Evolutionary conservation across 2,113 vertebrate species (phyloP), one percentile per base, ranked within the genome.

Genomic region (Solenodon paradoxus): DNA sequence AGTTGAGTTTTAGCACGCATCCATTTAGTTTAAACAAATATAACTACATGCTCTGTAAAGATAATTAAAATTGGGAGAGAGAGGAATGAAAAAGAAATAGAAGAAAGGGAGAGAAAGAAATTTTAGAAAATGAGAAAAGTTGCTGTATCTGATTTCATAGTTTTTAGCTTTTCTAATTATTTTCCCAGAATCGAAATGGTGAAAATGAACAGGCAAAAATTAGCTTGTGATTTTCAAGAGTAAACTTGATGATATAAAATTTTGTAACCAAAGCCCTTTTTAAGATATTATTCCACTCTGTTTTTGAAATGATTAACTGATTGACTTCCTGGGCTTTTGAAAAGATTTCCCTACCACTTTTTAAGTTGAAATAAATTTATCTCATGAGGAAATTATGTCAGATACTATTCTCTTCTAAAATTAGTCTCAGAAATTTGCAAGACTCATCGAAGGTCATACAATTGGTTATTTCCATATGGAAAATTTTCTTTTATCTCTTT

Each of bases 1-100:
- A 71, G 6, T 38, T 53, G 13, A 85, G 49, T 79, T 49, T 86
- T 93, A 61, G 66, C 61, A 71, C 40, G 80, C 22, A 94, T 13
- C 15, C 38, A 71, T 77, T 63, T 82, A 81, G 40, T 96, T 91
- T 92, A 90, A 51, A 93, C 28, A 93, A 86, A 90, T 80, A 71
- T n/a, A 82, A 40, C 32, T 61, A 45, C 13, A 88, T 81, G 38
- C 26, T 87, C 47, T 77, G 26, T 59, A 92, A 90, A 81, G 71
- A 72, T 57, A 45, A 81, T 12, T 96, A 30, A n/a, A 75, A 61
- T 59, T 74, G n/a, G 10, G 71, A 59, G 61, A 49, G 12, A 2
- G 1, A 57, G 20, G 30, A 26, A 24, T 0, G 30, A 61, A 35
- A 8, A 8, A 35, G 10, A 74, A 9, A 78, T 40, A 20, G 9